phyloP scores from a whole-genome alignment of 2,888 invertebrate species.

The Magallana nippona region DNA sequence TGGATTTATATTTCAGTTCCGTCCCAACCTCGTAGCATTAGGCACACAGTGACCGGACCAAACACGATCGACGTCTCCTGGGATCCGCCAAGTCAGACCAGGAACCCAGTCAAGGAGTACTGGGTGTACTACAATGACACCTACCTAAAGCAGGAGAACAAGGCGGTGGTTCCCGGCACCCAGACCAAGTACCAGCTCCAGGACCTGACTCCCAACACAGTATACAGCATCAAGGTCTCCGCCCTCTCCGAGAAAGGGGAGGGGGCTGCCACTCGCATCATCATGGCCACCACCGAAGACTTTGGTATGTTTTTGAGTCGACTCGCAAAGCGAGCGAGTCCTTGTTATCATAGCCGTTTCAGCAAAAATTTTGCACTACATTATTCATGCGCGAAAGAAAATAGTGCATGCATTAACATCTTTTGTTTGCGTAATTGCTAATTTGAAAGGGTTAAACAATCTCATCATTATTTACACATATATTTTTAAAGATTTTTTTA shows the following conservation, averaged over 20 bases:
- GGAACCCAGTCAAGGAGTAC: slow-evolving; percentile 93
- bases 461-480: too few species aligned
- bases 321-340: too few species aligned
- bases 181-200: slow-evolving; percentile 87
- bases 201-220: slow-evolving; percentile 95
- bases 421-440: too few species aligned
- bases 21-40: slow-evolving; percentile 95
- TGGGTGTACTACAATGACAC: slow-evolving; percentile 94
- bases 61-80: slow-evolving; percentile 94
- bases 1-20: slow-evolving; percentile 86
- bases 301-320: slow-evolving; percentile 96
- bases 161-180: slow-evolving; percentile 72
- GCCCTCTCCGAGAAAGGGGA: slow-evolving; percentile 94
- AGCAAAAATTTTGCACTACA: too few species aligned
- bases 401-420: too few species aligned
- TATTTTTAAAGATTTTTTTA: too few species aligned
- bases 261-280: slow-evolving; percentile 96
- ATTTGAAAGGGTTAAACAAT: too few species aligned
- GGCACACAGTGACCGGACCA: slow-evolving; percentile 84
- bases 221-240: slow-evolving; percentile 98
- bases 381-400: too few species aligned
- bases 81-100: slow-evolving; percentile 90
- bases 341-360: too few species aligned
- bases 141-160: slow-evolving; percentile 70
- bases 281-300: slow-evolving; percentile 96